A percentile compares a stretch with the other conserved stretches of the same genome.
Conservation (phyloP, 2,797 vertebrate genomes). For the Morus bassanus region DNA sequence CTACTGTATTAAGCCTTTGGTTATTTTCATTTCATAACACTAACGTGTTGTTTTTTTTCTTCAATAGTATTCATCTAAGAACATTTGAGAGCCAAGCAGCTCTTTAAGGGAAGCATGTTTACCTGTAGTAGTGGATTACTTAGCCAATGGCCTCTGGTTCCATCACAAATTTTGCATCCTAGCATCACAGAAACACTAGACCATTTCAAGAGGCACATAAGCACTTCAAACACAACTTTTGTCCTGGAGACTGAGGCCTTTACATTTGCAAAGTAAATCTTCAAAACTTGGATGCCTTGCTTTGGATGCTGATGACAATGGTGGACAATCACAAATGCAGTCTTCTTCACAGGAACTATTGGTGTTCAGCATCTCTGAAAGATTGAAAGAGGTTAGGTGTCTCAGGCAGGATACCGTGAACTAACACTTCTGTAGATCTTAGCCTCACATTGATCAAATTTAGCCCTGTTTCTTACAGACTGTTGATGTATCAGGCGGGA, state of each 20-base stretch:
- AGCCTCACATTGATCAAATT: not conserved
- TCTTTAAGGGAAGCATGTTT: not conserved
- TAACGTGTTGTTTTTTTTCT: not conserved
- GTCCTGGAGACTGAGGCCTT: not conserved
- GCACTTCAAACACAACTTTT: not conserved
- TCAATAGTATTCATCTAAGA: not conserved
- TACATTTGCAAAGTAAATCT: not conserved
- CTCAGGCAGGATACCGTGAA: not conserved
- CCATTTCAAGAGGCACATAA: accelerated
- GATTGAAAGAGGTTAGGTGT: not conserved
- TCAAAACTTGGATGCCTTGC: not conserved
- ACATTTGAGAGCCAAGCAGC: not conserved
- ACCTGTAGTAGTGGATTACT: not conserved
- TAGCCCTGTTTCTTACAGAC: not conserved
- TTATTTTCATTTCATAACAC: slow-evolving; percentile 18
- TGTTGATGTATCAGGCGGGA: not conserved
- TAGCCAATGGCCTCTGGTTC: not conserved
- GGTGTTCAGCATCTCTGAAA: not conserved
- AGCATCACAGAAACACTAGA: not conserved
- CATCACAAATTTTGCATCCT: not conserved
- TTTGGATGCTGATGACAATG: not conserved
- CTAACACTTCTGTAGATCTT: not conserved
- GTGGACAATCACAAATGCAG: not conserved
- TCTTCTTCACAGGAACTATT: not conserved
- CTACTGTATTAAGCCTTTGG: not conserved